Evolutionary conservation across 2,888 invertebrate genomes (phyloP), one percentile per base, ranked within the genome.

Genomic region (Lithosia quadra): DNA sequence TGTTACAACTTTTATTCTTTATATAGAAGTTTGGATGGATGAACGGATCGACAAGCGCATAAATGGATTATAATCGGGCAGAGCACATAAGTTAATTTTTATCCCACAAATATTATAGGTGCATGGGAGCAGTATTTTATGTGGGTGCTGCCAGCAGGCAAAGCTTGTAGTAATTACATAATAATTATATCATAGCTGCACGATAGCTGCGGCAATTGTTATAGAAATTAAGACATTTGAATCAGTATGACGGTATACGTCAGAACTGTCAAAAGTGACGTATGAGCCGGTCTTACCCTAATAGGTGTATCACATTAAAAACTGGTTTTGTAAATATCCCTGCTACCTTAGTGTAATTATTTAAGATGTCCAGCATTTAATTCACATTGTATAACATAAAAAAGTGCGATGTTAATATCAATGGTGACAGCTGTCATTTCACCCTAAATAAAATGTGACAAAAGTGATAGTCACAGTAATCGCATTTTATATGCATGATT

Each of bases 401-500:
- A 36, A 49, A 49, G n/a, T n/a, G 18, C n/a, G 9, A n/a, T 49
- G 49, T n/a, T 49, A 49, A 49, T 49, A 0, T 49, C 49, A 49
- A n/a, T 49, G 49, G 49, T 15, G 49, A 49, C 49, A 49, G 49
- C 49, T 49, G 49, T 49, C 49, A 49, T n/a, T 49, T n/a, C n/a
- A 49, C 49, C 49, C 49, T n/a, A n/a, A n/a, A 49, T 49, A 49
- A n/a, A 43, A 18, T 43, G 18, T 43, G 18, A 43, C 18, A 49
- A 49, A 43, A n/a, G 49, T 49, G n/a, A n/a, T 49, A 49, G 49
- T 49, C 3, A 9, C n/a, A 0, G 18, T 43, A 43, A n/a, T 49
- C n/a, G n/a, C 49, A 49, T 49, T 49, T 43, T n/a, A n/a, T 49
- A 49, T 49, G 49, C 49, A 49, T 49, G 49, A 49, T 3, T 49